Evolutionary conservation across 2,888 invertebrate genomes (phyloP), one percentile per base, ranked within the genome.

Genomic region (Strigamia crassipes): DNA sequence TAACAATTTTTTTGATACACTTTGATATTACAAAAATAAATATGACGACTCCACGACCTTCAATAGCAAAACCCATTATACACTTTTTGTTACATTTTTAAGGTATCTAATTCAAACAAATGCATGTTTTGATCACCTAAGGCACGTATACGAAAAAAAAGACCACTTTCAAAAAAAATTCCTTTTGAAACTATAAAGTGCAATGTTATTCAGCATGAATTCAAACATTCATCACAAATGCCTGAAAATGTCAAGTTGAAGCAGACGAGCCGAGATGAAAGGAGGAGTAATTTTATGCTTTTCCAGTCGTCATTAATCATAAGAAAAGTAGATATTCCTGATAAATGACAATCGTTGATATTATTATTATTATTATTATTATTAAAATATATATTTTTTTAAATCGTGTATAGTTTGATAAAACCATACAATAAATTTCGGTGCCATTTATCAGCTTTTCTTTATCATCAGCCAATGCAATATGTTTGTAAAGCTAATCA

Each of bases 211-310:
- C 73, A 12, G 73, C 31, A 73, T 73, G 73, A 73, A 73, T 27
- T 73, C 31, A 73, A 73, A 73, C 73, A 73, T 73, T 73, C 31
- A 73, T 73, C 73, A 73, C 73, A 12, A 73, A 73, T 73, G 73
- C 73, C 73, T 73, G 61, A 73, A 73, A 73, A 73, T 73, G 73
- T 73, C 73, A 73, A 73, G 73, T 73, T 27, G 73, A 73, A 73
- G 73, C 31, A 73, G 73, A 73, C 73, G 27, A 73, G 73, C 31
- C 61, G 73, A 27, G 73, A 73, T 73, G 73, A 73, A 73, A 31
- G 31, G 27, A 73, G 15, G 13, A 73, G 27, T n/a, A 1, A 21
- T 15, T 15, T 73, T 31, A 12, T 73, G 73, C 73, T 31, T 73
- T 73, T 73, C 73, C 73, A 73, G 23, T 73, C 27, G 27, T 73